Percentiles rank a stretch among this genome's conserved stretches.
Conservation (phyloP, 1,140 invertebrate genomes). For the Temnothorax nylanderi region DNA sequence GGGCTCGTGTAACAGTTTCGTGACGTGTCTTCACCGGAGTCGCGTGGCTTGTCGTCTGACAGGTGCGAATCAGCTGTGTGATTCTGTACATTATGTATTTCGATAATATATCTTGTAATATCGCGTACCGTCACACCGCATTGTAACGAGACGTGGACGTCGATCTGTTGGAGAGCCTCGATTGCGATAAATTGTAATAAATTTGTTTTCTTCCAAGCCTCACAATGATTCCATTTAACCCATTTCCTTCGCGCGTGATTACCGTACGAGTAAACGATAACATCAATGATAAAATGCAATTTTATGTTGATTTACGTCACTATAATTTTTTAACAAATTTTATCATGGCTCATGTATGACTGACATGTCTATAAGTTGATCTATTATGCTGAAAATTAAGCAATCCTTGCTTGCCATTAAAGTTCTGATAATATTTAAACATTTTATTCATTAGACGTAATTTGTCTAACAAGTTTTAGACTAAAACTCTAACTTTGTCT, state of each 20-base stretch:
- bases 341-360: neutral
- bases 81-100: neutral
- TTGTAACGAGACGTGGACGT: neutral
- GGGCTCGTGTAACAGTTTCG: neutral
- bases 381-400: neutral
- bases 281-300: neutral
- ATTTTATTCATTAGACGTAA: neutral
- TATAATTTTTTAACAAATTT: neutral
- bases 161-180: neutral
- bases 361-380: neutral
- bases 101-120: neutral
- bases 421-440: neutral
- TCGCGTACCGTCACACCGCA: neutral
- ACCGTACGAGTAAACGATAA: neutral
- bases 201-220: conserved; percentile 4
- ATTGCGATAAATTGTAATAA: conserved; percentile 17
- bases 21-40: neutral
- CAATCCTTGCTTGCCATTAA: neutral
- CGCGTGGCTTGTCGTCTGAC: neutral
- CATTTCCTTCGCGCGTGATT: conserved; percentile 14
- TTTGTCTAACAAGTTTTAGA: neutral
- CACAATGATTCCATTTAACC: conserved; percentile 26
- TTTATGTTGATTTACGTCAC: neutral
- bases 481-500: no score
- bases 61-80: conserved; percentile 43